Conservation (phyloP, 2,888 invertebrate species). For the Yponomeuta plumbellus region DNA sequence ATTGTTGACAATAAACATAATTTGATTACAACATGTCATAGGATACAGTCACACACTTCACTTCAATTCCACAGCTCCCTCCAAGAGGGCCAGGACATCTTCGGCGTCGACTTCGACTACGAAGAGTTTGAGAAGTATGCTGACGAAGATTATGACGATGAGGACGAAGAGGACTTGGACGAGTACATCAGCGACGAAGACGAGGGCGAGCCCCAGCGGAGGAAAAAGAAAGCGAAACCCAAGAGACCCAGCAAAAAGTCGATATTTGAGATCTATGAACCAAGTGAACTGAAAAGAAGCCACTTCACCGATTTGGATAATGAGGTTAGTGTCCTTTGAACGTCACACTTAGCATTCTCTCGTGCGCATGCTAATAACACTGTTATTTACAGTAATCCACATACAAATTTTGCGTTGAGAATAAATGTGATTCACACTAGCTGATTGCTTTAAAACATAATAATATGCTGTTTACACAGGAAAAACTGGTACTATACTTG, state of each 20-base stretch:
- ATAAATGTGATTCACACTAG: background rate
- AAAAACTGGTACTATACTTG: no score
- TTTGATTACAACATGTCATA: no score
- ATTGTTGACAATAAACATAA: no score
- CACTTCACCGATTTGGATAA: constrained; percentile 96
- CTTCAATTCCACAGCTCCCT: constrained; percentile 77
- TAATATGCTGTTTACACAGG: no score
- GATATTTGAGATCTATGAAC: constrained; percentile 97
- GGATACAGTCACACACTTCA: background rate
- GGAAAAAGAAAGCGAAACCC: constrained; percentile 84
- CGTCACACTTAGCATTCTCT: background rate
- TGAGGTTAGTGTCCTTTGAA: constrained; percentile 65
- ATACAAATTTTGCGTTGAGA: background rate
- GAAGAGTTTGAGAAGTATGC: constrained; percentile 93
- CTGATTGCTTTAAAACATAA: background rate
- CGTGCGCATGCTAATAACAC: no score
- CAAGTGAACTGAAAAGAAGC: constrained; percentile 96
- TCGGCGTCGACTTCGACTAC: constrained; percentile 99
- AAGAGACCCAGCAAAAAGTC: constrained; percentile 89
- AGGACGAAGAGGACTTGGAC: constrained; percentile 85
- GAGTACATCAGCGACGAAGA: constrained; percentile 88
- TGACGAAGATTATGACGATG: constrained; percentile 90
- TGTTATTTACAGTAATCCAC: no score
- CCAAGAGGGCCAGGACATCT: constrained; percentile 99
- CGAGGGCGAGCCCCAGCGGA: constrained; percentile 75